phyloP scores from a whole-genome alignment of 2,797 vertebrate genomes.

The Melanotaenia trifasciata region DNA sequence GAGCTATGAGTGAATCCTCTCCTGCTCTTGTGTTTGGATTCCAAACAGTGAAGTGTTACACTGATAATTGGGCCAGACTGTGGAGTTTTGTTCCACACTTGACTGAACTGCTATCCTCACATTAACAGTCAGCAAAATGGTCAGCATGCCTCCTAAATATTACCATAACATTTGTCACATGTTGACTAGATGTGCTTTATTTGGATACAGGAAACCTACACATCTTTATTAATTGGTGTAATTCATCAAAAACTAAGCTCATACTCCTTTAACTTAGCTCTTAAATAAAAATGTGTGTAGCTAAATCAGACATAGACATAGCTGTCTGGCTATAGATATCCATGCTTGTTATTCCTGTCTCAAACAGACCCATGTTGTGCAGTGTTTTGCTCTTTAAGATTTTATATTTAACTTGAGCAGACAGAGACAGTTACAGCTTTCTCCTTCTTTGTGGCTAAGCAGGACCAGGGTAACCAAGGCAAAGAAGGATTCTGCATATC shows the following conservation, averaged over 20 bases:
- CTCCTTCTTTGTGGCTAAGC: slow-evolving; percentile 75
- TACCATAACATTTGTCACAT: slow-evolving; percentile 67
- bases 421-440: slow-evolving; percentile 78
- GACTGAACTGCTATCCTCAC: slow-evolving; percentile 74
- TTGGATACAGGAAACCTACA: slow-evolving; percentile 47
- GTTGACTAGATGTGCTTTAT: slow-evolving; percentile 61
- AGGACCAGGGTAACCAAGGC: slow-evolving; percentile 64
- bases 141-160: slow-evolving; percentile 34
- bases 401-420: slow-evolving; percentile 81
- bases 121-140: slow-evolving; percentile 62
- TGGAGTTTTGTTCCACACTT: slow-evolving; percentile 79
- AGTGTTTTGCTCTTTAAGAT: slow-evolving; percentile 70
- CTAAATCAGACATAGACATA: slow-evolving; percentile 43
- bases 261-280: slow-evolving; percentile 39
- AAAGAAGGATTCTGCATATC: slow-evolving; percentile 80
- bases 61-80: slow-evolving; percentile 80
- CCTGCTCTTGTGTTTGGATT: slow-evolving; percentile 68
- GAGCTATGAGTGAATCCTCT: slow-evolving; percentile 49
- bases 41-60: slow-evolving; percentile 78
- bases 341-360: slow-evolving; percentile 57
- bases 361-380: slow-evolving; percentile 57
- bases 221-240: slow-evolving; percentile 54
- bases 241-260: slow-evolving; percentile 51
- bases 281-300: slow-evolving; percentile 41
- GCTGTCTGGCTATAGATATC: slow-evolving; percentile 55